Conservation (phyloP, 1,140 invertebrate genomes). For the Teleogryllus occipitalis region DNA sequence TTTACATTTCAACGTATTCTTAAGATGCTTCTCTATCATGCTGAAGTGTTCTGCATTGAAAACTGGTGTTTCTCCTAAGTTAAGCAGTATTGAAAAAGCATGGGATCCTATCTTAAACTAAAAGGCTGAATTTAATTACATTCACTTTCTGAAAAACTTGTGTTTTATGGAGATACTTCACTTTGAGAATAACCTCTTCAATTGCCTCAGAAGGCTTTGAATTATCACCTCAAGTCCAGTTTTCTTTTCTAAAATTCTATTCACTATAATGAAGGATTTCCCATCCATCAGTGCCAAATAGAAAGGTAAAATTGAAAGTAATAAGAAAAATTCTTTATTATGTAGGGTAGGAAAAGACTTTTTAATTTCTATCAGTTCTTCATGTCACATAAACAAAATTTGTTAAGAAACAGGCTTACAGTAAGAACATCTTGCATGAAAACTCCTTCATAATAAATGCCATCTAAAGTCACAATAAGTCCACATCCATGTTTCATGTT, state of each 20-base stretch:
- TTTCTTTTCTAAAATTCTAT: not conserved
- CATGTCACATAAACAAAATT: slow-evolving; percentile 20
- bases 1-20: no score
- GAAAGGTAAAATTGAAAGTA: not conserved
- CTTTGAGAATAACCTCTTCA: no score
- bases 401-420: slow-evolving; percentile 39
- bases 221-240: no score
- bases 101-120: not conserved
- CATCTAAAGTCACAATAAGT: slow-evolving; percentile 76
- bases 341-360: not conserved
- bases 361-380: not conserved
- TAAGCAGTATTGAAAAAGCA: no score
- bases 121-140: not conserved
- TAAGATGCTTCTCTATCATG: no score
- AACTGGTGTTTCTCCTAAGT: no score
- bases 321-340: not conserved
- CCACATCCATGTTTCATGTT: slow-evolving; percentile 72
- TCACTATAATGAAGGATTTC: not conserved
- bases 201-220: no score
- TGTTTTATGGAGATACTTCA: no score
- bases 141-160: no score
- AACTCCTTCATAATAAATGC: slow-evolving; percentile 81
- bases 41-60: no score
- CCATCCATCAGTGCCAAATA: not conserved
- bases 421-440: slow-evolving; percentile 68